phyloP scores from a whole-genome alignment of 2,888 invertebrate genomes.

The Sturmia bella region DNA sequence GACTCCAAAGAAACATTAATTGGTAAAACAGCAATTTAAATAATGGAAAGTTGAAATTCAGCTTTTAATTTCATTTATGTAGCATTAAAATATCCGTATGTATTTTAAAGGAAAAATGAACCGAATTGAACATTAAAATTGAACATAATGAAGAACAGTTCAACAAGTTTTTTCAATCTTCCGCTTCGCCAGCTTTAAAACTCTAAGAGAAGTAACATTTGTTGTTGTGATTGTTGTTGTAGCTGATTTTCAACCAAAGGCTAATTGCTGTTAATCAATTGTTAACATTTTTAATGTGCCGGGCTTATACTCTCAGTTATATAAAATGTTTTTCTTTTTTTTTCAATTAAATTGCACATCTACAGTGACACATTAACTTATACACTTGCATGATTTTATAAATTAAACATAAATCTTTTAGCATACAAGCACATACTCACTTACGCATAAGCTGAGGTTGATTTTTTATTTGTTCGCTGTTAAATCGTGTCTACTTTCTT shows the following conservation, averaged over 20 bases:
- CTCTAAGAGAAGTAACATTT: slow-evolving; percentile 25
- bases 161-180: no score
- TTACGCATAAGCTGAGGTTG: background rate
- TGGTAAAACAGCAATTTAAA: background rate
- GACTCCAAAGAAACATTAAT: slow-evolving; percentile 45
- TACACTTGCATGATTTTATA: background rate
- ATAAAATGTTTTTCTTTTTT: slow-evolving; percentile 43
- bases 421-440: background rate
- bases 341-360: slow-evolving; percentile 25
- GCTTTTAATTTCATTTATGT: slow-evolving; percentile 14
- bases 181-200: background rate
- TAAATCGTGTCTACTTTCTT: slow-evolving; percentile 37
- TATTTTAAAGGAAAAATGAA: no score
- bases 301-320: slow-evolving; percentile 47
- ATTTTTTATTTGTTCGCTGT: slow-evolving; percentile 19
- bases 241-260: slow-evolving; percentile 78
- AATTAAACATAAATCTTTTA: slow-evolving; percentile 36
- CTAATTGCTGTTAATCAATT: slow-evolving; percentile 81
- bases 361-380: slow-evolving; percentile 8
- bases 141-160: background rate
- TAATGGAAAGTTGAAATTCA: slow-evolving; percentile 20
- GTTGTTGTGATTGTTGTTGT: slow-evolving; percentile 62
- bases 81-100: background rate
- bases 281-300: slow-evolving; percentile 76
- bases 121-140: background rate